Evolutionary conservation across 2,797 vertebrate species (phyloP).

Genomic region (Myiotriccus ornatus): DNA sequence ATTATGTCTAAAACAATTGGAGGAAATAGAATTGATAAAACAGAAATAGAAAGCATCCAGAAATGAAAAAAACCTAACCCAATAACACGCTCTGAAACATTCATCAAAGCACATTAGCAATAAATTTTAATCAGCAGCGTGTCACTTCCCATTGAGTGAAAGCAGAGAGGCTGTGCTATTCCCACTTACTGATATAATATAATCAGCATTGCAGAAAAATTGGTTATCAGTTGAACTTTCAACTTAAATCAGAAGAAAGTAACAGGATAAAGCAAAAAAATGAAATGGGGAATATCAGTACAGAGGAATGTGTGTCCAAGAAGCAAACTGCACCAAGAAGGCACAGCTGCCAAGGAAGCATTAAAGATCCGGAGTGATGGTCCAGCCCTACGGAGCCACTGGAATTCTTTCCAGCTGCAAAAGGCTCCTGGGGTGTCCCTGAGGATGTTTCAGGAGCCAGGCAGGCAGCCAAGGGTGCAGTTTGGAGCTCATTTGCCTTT

Average conservation of each 20-base stretch:
- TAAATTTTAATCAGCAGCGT: conserved; percentile 56
- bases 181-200: background rate
- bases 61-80: conserved; percentile 30
- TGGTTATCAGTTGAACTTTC: background rate
- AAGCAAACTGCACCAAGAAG: background rate
- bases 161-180: background rate
- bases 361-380: background rate
- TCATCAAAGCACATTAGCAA: conserved; percentile 53
- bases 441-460: background rate
- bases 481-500: background rate
- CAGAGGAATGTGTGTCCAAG: background rate
- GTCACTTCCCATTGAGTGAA: conserved; percentile 44
- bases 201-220: background rate
- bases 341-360: background rate
- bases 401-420: background rate
- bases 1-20: conserved; percentile 32
- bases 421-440: background rate
- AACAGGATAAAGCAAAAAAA: background rate
- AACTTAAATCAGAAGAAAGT: background rate
- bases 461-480: background rate
- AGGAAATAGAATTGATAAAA: conserved; percentile 40
- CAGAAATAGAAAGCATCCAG: conserved; percentile 36
- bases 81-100: conserved; percentile 41
- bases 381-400: background rate
- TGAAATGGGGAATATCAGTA: background rate